Percentiles rank a stretch among this genome's conserved stretches.
Conservation (phyloP, 2,113 vertebrate species). For the Gymnarchus niloticus region DNA sequence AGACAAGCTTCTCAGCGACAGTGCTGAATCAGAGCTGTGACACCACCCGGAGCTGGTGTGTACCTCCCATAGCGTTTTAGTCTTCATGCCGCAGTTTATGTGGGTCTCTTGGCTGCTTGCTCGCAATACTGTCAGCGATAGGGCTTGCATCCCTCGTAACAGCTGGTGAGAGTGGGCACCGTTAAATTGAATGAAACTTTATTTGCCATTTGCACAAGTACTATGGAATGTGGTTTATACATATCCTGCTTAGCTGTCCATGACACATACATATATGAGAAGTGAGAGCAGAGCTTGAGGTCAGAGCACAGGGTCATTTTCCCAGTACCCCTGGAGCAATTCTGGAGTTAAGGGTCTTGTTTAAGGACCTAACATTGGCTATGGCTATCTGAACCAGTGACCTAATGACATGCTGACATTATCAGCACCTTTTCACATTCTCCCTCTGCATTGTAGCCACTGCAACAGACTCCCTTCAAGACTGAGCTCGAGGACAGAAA, state of each 20-base stretch:
- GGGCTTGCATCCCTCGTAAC: not conserved
- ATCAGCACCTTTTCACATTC: not conserved
- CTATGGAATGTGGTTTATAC: no score
- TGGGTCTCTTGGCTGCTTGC: not conserved
- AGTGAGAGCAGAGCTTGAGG: no score
- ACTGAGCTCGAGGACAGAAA: not conserved
- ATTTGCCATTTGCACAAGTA: no score
- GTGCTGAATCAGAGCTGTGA: not conserved
- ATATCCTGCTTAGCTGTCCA: no score
- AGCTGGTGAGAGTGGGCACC: not conserved
- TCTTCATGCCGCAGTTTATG: not conserved
- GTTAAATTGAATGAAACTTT: no score
- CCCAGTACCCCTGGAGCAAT: no score
- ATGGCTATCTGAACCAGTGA: no score
- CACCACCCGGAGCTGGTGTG: not conserved
- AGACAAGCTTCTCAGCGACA: not conserved
- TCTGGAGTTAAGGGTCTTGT: no score
- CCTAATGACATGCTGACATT: not conserved
- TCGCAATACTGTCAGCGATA: not conserved
- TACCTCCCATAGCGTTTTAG: not conserved
- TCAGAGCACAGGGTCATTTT: no score
- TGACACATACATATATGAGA: no score
- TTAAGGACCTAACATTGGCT: no score
- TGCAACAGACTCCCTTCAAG: not conserved
- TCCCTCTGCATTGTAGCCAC: not conserved